Evolutionary conservation across 2,888 invertebrate genomes (phyloP).

Genomic region (Dolomedes plantarius): DNA sequence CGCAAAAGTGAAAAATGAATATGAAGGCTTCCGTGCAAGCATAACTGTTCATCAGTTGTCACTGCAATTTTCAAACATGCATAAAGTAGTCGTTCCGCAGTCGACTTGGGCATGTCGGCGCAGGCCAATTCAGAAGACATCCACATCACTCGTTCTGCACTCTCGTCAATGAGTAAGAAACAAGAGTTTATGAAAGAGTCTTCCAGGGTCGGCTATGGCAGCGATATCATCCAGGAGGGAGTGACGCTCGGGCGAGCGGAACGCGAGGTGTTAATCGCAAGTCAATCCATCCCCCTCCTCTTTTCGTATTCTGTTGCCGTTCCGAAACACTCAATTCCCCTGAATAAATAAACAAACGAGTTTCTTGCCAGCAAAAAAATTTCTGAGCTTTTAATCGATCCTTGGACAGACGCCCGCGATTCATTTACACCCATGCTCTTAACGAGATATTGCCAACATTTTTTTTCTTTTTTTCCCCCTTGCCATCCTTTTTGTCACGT

Average conservation of each 20-base stretch:
- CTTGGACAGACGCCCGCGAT: constrained; percentile 55
- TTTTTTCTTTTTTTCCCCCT: neutral
- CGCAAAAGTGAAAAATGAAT: no score
- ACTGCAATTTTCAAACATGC: no score
- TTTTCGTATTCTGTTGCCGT: neutral
- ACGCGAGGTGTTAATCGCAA: neutral
- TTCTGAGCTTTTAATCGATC: constrained; percentile 57
- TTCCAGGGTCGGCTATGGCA: neutral
- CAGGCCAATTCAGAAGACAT: neutral
- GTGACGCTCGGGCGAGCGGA: neutral
- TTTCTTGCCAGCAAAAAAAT: neutral
- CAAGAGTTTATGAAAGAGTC: neutral
- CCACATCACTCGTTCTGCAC: neutral
- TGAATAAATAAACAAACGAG: constrained; percentile 1
- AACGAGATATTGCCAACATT: constrained; percentile 12
- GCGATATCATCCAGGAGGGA: neutral
- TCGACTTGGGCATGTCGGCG: no score
- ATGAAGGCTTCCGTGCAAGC: no score
- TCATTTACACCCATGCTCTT: constrained; percentile 48
- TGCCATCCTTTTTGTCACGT: neutral
- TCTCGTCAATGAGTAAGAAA: neutral
- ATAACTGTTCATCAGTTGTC: no score
- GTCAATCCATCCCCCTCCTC: neutral
- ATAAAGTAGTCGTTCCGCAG: no score
- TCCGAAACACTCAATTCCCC: neutral